Evolutionary conservation across 2,113 vertebrate species (phyloP).

Genomic region (Bufo gargarizans): DNA sequence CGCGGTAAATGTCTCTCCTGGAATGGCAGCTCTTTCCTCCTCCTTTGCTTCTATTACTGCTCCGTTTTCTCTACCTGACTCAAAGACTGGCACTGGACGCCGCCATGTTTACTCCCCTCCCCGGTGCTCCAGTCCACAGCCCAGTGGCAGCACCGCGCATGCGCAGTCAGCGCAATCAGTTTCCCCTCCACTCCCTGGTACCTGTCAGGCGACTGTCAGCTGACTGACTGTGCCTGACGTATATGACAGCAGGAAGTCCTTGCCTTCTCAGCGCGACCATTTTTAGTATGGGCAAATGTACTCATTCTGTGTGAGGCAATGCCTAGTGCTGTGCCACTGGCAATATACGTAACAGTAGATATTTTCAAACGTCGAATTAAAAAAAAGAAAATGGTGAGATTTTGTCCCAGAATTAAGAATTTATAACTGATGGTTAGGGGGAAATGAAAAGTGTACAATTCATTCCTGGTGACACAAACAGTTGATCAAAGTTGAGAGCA

Average conservation of each 20-base stretch:
- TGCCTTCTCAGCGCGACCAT: neutral
- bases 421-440: too few species aligned
- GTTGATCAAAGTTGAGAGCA: too few species aligned
- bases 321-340: neutral
- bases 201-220: conserved; percentile 56
- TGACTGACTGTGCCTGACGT: conserved; percentile 27
- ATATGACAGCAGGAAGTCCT: neutral
- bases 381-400: too few species aligned
- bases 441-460: too few species aligned
- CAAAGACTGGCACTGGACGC: conserved; percentile 49
- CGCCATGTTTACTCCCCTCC: conserved; percentile 53
- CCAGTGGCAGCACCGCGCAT: neutral
- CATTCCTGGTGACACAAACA: too few species aligned
- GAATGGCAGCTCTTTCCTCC: neutral
- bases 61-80: conserved; percentile 1
- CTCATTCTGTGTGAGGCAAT: neutral
- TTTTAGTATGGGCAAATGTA: conserved; percentile 15
- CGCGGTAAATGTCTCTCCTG: neutral
- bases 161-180: neutral
- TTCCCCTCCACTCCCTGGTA: conserved; percentile 13
- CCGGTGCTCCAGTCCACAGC: conserved; percentile 41
- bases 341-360: too few species aligned
- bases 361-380: too few species aligned
- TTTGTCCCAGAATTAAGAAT: too few species aligned
- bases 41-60: neutral